Conservation (phyloP, 2,797 vertebrate species). For the Ciconia nigra region DNA sequence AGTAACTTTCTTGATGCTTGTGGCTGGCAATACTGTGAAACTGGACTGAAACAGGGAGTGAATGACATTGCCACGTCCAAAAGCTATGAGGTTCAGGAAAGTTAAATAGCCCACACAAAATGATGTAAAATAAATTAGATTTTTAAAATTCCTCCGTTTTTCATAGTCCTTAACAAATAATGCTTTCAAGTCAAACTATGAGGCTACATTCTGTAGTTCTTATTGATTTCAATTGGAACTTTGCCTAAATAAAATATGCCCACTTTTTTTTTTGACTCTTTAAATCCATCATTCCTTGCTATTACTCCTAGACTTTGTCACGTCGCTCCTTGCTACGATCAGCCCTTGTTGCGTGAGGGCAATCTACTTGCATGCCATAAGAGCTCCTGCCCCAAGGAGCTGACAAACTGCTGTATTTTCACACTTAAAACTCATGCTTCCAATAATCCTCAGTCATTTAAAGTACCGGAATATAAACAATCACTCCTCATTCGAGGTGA, state of each 20-base stretch:
- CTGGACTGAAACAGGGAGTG: background rate
- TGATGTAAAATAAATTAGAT: background rate
- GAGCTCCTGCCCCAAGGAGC: background rate
- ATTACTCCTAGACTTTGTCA: background rate
- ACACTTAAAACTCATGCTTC: background rate
- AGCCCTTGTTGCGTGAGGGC: background rate
- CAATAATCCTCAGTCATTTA: background rate
- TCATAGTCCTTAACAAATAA: conserved; percentile 17
- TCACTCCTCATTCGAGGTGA: accelerated
- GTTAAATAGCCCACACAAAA: background rate
- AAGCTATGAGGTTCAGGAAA: background rate
- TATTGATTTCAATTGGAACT: conserved; percentile 21
- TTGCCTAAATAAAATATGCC: background rate
- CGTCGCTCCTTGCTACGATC: background rate
- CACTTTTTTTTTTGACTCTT: background rate
- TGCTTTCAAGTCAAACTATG: background rate
- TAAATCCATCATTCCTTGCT: conserved; percentile 30
- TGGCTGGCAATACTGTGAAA: background rate
- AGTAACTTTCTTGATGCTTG: background rate
- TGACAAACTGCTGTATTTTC: background rate
- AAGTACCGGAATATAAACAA: background rate
- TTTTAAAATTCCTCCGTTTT: background rate
- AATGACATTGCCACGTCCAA: background rate
- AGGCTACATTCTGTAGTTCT: background rate
- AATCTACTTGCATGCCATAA: background rate